Evolutionary conservation across 2,888 invertebrate species (phyloP).

Genomic region (Theodoxus fluviatilis): DNA sequence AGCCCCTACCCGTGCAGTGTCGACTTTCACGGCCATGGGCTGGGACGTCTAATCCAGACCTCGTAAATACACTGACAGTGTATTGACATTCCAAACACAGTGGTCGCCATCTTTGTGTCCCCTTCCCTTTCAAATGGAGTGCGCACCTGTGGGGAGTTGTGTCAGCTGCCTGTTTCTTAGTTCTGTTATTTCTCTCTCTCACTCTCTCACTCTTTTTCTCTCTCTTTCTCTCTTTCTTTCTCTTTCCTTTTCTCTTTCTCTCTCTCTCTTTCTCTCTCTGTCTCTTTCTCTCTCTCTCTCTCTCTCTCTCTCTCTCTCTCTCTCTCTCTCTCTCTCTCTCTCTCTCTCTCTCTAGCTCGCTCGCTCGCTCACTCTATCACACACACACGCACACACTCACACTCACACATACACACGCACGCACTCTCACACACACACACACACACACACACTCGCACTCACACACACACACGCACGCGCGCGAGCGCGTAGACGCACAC

Average conservation of each 20-base stretch:
- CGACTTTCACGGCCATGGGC: too few relatives aligned
- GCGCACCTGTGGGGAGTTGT: too few relatives aligned
- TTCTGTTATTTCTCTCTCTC: slow-evolving; percentile 14
- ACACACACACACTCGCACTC: not conserved
- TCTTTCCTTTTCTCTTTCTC: not conserved
- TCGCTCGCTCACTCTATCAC: slow-evolving; percentile 14
- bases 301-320: slow-evolving; percentile 22
- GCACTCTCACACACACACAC: not conserved
- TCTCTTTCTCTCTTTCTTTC: not conserved
- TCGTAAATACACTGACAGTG: too few relatives aligned
- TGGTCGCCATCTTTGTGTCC: too few relatives aligned
- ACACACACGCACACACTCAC: not conserved
- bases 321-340: slow-evolving; percentile 22
- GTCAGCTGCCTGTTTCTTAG: too few relatives aligned
- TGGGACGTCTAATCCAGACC: too few relatives aligned
- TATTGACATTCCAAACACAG: too few relatives aligned
- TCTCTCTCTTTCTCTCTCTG: not conserved
- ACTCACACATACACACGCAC: not conserved
- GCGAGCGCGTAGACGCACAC: too few relatives aligned
- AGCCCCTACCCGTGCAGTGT: too few relatives aligned
- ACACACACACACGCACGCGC: not conserved
- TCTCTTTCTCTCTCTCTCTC: not conserved
- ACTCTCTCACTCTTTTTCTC: slow-evolving; percentile 10
- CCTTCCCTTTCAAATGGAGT: too few relatives aligned
- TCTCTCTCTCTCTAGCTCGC: slow-evolving; percentile 19